Evolutionary conservation across 2,888 invertebrate genomes (phyloP).

Genomic region (Sinopyrophorus schimmeli): DNA sequence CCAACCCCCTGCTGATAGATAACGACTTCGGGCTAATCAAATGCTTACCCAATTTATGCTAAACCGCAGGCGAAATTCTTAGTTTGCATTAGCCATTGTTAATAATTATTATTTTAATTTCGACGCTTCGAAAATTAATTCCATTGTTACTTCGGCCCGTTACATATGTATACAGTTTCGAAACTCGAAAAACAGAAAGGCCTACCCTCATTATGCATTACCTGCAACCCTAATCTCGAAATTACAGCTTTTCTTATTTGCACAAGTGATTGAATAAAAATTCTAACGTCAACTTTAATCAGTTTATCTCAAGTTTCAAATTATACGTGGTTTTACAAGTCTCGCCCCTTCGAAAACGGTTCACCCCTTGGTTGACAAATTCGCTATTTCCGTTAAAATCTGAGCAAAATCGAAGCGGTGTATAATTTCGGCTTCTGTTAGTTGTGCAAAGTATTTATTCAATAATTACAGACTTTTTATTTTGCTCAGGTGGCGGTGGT

Average conservation of each 20-base stretch:
- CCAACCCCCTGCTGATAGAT: conserved; percentile 48
- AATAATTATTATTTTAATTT: no score
- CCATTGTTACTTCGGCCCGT: no score
- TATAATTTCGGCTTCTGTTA: conserved; percentile 24
- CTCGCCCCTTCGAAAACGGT: conserved; percentile 22
- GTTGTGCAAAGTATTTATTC: conserved; percentile 19
- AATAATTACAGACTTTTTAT: conserved; percentile 26
- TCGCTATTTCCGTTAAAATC: conserved; percentile 30
- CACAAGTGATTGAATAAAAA: conserved; percentile 26
- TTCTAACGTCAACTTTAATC: conserved; percentile 23
- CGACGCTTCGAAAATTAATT: no score
- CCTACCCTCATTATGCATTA: conserved; percentile 11
- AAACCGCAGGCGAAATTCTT: no score
- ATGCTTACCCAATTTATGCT: conserved; percentile 26
- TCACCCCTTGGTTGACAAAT: conserved; percentile 29
- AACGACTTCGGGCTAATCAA: conserved; percentile 52
- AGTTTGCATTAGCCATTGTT: no score
- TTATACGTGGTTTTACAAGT: conserved; percentile 21
- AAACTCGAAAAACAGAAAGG: no score
- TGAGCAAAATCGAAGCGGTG: conserved; percentile 12
- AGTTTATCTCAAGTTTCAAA: conserved; percentile 29
- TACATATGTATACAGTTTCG: no score
- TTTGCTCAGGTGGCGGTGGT: conserved; percentile 2
- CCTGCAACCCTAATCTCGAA: conserved; percentile 18
- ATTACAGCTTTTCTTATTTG: conserved; percentile 21